Percentiles rank a stretch among this genome's conserved stretches.
Evolutionary conservation across 1,140 invertebrate species (phyloP).

Genomic region (Macrotrachela quadricornifera): DNA sequence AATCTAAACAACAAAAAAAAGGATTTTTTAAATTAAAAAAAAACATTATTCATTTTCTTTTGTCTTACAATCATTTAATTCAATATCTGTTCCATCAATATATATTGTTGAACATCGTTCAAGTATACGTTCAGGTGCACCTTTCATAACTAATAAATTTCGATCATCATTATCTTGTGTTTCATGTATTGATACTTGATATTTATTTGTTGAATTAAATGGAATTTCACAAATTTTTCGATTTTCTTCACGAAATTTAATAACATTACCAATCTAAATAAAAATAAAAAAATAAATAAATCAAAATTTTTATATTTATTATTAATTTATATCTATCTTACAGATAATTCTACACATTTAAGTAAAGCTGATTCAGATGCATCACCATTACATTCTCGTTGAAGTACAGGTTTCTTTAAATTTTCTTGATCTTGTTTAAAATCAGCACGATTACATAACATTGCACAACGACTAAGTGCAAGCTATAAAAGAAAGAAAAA

Average conservation of each 20-base stretch:
- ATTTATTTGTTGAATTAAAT: constrained; percentile 98
- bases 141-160: constrained; percentile 96
- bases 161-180: constrained; percentile 24
- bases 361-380: constrained; percentile 24
- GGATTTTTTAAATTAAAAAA: no score
- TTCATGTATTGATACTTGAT: constrained; percentile 40
- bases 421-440: constrained; percentile 5
- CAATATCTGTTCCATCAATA: constrained; percentile 81
- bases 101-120: constrained; percentile 85
- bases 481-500: no score
- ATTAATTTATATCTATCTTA: no score
- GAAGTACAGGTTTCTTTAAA: constrained; percentile 7
- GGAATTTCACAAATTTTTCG: constrained; percentile 92
- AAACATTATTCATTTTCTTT: no score
- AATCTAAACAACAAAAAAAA: constrained; percentile 33
- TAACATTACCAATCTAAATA: neutral
- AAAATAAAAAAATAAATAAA: no score
- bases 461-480: constrained; percentile 8
- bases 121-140: constrained; percentile 88
- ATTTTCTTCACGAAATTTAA: constrained; percentile 54
- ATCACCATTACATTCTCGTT: constrained; percentile 16
- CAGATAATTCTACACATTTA: constrained; percentile 19
- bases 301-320: no score
- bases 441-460: constrained; percentile 9
- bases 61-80: constrained; percentile 77